Base-by-base conservation (phyloP, 2,888 invertebrate species). In the Melieria crassipennis region DNA sequence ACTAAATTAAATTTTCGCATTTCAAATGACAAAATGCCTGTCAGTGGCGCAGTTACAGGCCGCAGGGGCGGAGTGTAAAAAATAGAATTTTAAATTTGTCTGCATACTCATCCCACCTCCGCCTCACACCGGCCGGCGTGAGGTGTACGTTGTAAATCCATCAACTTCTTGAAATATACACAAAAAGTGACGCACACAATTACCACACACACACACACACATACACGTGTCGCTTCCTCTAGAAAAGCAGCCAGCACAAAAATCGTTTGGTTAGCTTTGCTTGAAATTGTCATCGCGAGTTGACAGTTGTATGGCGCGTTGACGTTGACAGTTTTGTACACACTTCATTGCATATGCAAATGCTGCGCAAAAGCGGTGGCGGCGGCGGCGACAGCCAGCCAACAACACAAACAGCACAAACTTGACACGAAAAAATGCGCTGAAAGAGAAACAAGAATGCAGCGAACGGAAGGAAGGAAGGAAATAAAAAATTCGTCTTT, bases 271-370 rank as follows among this genome's bases (percentile, higher is more conserved):
- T 46, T 47, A 16, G 30, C 79, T 80, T 79, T 80, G 77, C 77
- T 79, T 77, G 79, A 76, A 82, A 82, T 80, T 81, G 79, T 79
- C 83, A 80, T 79, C 81, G 82, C 81, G 80, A 82, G 83, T 83
- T 82, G 82, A 82, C 82, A 83, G 82, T 82, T 82, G 80, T 82
- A 80, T 81, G 80, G 81, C 82, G 82, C 82, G 82, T 80, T 81
- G 81, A 83, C 82, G 82, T 82, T 81, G 82, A 52, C 47, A 30
- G 16, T 65, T 48, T 69, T 66, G 63, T 67, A 71, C 68, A 72
- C 68, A 68, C 72, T 52, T 73, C 78, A 76, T 75, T 73, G 66
- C 77, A 78, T 82, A 83, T 82, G 82, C 81, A 83, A 82, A 82
- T 83, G 79, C 69, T 64, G 65, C 75, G 75, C 73, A 80, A 75